Percentiles rank a stretch among this genome's conserved stretches.
phyloP scores from a whole-genome alignment of 2,888 invertebrate species.

The Eulithis prunata region DNA sequence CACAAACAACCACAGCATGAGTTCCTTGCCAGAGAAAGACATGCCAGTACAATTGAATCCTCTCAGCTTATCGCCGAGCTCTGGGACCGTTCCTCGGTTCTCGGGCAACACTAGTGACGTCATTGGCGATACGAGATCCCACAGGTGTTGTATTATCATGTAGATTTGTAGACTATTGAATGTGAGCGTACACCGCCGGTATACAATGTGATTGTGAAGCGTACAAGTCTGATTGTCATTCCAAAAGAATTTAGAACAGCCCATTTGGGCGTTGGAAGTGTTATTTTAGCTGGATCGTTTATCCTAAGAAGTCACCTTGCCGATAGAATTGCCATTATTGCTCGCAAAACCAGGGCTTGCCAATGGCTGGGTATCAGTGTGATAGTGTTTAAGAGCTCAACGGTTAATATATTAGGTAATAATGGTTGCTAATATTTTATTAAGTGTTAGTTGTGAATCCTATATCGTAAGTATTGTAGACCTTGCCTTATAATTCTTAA shows the following conservation, averaged over 20 bases:
- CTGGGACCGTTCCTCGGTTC: slow-evolving; percentile 84
- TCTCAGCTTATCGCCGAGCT: slow-evolving; percentile 71
- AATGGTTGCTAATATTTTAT: slow-evolving; percentile 67
- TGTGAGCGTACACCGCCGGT: slow-evolving; percentile 9
- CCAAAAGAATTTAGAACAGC: slow-evolving; percentile 53
- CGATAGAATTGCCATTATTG: slow-evolving; percentile 73
- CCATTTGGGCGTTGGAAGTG: slow-evolving; percentile 1
- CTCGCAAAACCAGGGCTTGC: slow-evolving; percentile 67
- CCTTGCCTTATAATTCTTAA: slow-evolving; percentile 58
- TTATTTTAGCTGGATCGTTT: slow-evolving; percentile 31
- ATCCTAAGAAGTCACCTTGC: slow-evolving; percentile 44
- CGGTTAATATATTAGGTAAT: slow-evolving; percentile 59
- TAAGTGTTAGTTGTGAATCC: slow-evolving; percentile 60
- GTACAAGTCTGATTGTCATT: slow-evolving; percentile 75
- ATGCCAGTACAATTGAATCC: slow-evolving; percentile 77
- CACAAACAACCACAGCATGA: slow-evolving; percentile 74
- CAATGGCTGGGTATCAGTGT: slow-evolving; percentile 69
- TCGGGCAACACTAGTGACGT: slow-evolving; percentile 91
- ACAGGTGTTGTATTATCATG: slow-evolving; percentile 90
- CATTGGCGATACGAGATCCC: slow-evolving; percentile 88
- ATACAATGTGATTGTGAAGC: slow-evolving; percentile 34
- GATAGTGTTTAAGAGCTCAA: slow-evolving; percentile 76
- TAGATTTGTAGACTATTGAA: slow-evolving; percentile 57
- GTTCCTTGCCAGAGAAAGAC: slow-evolving; percentile 75
- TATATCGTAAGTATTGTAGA: slow-evolving; percentile 60